Conservation (phyloP, 2,888 invertebrate species). For the Megalurothrips usitatus region DNA sequence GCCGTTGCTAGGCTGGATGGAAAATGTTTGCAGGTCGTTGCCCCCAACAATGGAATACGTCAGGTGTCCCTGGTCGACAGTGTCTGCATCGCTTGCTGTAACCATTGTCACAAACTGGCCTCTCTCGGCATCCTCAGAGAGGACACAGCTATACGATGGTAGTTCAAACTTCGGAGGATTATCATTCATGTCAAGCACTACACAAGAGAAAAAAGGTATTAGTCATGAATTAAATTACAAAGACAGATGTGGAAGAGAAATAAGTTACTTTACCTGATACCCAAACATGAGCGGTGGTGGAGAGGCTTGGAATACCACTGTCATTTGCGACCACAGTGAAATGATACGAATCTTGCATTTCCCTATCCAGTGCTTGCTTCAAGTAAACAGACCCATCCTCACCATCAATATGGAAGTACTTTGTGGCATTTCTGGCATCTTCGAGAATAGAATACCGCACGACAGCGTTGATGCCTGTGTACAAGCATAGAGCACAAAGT, state of each 20-base stretch:
- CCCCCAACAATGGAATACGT: constrained; percentile 78
- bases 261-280: constrained; percentile 56
- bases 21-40: constrained; percentile 70
- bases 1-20: constrained; percentile 56
- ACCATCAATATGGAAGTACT: constrained; percentile 73
- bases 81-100: constrained; percentile 83
- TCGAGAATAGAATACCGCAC: constrained; percentile 66
- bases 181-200: constrained; percentile 86
- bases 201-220: constrained; percentile 37
- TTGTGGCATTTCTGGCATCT: constrained; percentile 57
- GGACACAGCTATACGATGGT: constrained; percentile 67
- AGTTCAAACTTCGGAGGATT: constrained; percentile 83
- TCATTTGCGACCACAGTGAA: constrained; percentile 78
- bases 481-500: constrained; percentile 32
- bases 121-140: constrained; percentile 76
- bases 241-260: constrained; percentile 23
- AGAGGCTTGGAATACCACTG: constrained; percentile 74
- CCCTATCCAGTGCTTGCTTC: constrained; percentile 76
- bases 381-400: constrained; percentile 71
- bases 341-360: constrained; percentile 65
- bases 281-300: constrained; percentile 78
- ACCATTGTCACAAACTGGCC: constrained; percentile 86
- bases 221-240: constrained; percentile 27
- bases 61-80: constrained; percentile 67
- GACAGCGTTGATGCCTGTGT: constrained; percentile 57